Evolutionary conservation across 2,888 invertebrate species (phyloP).

Genomic region (Brachyptera risi): DNA sequence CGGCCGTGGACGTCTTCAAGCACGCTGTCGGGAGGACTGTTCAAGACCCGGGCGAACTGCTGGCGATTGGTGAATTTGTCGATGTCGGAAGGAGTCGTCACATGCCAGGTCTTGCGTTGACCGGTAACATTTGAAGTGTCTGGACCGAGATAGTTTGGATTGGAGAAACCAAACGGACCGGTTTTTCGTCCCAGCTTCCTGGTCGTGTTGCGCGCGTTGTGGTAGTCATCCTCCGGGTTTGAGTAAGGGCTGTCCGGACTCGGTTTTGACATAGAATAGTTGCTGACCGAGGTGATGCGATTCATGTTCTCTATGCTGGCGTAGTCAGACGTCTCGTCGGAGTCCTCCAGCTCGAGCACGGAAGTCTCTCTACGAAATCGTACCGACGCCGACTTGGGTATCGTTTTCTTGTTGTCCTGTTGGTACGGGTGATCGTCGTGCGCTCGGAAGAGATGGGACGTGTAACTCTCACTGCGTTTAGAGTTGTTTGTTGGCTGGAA

Average conservation of each 20-base stretch:
- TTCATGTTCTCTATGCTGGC: slow-evolving; percentile 66
- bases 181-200: slow-evolving; percentile 37
- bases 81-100: slow-evolving; percentile 18
- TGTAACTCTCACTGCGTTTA: slow-evolving; percentile 52
- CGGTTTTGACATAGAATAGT: slow-evolving; percentile 38
- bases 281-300: slow-evolving; percentile 50
- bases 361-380: slow-evolving; percentile 48
- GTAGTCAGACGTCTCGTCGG: slow-evolving; percentile 65
- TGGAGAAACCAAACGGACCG: slow-evolving; percentile 64
- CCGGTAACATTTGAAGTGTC: slow-evolving; percentile 46
- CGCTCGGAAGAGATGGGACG: slow-evolving; percentile 47
- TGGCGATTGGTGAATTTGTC: slow-evolving; percentile 39
- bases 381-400: slow-evolving; percentile 56
- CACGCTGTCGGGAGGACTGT: slow-evolving; percentile 62
- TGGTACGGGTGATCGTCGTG: not conserved
- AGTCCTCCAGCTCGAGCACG: slow-evolving; percentile 52
- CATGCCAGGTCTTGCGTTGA: slow-evolving; percentile 31
- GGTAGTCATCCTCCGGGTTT: slow-evolving; percentile 15
- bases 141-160: slow-evolving; percentile 70
- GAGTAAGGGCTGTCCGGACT: slow-evolving; percentile 25
- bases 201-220: not conserved
- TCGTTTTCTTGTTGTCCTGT: slow-evolving; percentile 28
- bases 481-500: slow-evolving; percentile 47
- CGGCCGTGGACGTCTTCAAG: slow-evolving; percentile 50
- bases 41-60: slow-evolving; percentile 48